Evolutionary conservation across 2,797 vertebrate genomes (phyloP).

Genomic region (Cynopterus sphinx): DNA sequence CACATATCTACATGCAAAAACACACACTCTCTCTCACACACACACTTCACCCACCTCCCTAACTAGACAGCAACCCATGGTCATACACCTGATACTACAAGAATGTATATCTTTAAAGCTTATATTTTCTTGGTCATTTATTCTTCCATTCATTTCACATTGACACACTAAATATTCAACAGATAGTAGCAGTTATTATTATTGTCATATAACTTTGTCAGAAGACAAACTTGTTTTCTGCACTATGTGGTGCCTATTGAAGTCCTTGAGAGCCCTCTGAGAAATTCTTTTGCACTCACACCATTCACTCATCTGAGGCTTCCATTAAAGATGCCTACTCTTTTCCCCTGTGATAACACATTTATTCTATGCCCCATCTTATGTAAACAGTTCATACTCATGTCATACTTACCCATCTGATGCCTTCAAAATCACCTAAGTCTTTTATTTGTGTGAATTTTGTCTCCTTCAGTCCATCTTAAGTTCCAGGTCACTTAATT

Average conservation of each 20-base stretch:
- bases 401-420: neutral
- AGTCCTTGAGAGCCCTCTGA: neutral
- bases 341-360: neutral
- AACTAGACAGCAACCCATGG: neutral
- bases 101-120: neutral
- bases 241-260: neutral
- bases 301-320: neutral
- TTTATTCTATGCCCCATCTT: neutral
- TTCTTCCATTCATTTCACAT: slow-evolving; percentile 18
- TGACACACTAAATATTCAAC: neutral
- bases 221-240: slow-evolving; percentile 14
- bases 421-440: neutral
- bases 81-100: neutral
- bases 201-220: neutral
- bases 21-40: neutral
- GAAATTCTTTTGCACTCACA: neutral
- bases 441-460: neutral
- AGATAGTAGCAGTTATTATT: neutral
- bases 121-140: neutral
- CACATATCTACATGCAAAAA: neutral
- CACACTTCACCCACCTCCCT: neutral
- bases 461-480: neutral
- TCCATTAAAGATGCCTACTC: neutral
- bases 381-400: neutral
- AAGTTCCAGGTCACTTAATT: neutral